phyloP scores from a whole-genome alignment of 2,888 invertebrate genomes.

The Pterostichus madidus region DNA sequence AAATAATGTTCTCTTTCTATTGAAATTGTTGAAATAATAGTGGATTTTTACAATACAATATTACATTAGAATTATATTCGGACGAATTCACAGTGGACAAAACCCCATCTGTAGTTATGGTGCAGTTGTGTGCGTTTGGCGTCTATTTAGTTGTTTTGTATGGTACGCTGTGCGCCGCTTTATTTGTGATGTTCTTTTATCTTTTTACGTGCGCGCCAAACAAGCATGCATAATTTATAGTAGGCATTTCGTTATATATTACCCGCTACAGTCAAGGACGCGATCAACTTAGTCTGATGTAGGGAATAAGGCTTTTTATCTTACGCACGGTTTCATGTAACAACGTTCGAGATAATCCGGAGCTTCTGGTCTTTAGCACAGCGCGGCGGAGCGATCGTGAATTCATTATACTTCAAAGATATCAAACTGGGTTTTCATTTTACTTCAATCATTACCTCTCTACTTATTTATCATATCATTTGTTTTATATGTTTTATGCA shows the following conservation, averaged over 20 bases:
- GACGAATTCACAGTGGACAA: background rate
- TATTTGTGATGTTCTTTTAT: slow-evolving; percentile 57
- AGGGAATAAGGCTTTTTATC: slow-evolving; percentile 18
- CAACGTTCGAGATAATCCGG: slow-evolving; percentile 1
- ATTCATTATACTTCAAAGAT: background rate
- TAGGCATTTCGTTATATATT: slow-evolving; percentile 61
- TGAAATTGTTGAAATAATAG: too few species aligned
- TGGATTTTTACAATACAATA: too few species aligned
- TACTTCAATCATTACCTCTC: too few species aligned
- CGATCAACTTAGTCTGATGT: slow-evolving; percentile 30
- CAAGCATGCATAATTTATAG: slow-evolving; percentile 62
- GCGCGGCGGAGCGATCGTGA: background rate
- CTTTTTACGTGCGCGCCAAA: slow-evolving; percentile 38
- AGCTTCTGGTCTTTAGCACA: slow-evolving; percentile 22
- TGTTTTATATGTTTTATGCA: too few species aligned
- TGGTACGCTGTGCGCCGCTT: slow-evolving; percentile 26
- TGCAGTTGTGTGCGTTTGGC: background rate
- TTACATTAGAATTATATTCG: background rate
- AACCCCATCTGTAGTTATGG: background rate
- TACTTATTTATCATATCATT: too few species aligned
- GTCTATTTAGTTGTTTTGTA: slow-evolving; percentile 42
- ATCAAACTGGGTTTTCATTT: too few species aligned
- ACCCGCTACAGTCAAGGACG: slow-evolving; percentile 48
- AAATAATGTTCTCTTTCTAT: too few species aligned
- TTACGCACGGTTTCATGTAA: background rate